Base-by-base conservation (phyloP, 2,888 invertebrate species). In the Erpobdella octoculata region DNA sequence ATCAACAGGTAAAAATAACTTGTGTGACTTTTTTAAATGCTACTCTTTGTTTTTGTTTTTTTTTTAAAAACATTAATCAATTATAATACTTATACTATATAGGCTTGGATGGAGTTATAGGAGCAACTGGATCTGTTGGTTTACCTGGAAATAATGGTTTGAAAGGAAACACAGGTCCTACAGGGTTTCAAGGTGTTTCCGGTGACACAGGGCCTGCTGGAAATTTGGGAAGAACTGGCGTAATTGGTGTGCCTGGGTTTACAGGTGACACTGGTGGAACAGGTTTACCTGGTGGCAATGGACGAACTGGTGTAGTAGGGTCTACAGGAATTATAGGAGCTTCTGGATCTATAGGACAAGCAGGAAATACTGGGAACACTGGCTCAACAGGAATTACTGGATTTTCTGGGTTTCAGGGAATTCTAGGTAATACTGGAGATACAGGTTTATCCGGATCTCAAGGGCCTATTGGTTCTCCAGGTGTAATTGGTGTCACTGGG, bases 241-340 rank as follows among this genome's bases (percentile, higher is more conserved):
- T 73, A 25, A 71, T 73, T 68, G 77, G 77, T 70, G 68, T 72
- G 31, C 73, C 73, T 38, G 75, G 78, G 4, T n/a, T 62, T 8
- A 64, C 70, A 25, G 75, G 75, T 6, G 21, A 25, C 31, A 35
- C 65, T 3, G 73, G 73, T 2, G 53, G 35, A 31, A 8, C 65
- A 3, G 69, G 69, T 58, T 15, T 36, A 12, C 35, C 53, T 15
- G 69, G 69, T 21, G 35, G 35, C n/a, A 58, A 5, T 25, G 69
- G 69, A 36, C 3, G 33, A 1, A 8, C 69, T 2, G 69, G 77
- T 33, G 37, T 46, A 18, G 15, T 70, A 18, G 74, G 76, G 25
- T 59, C 41, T 33, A 28, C 33, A 15, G 74, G 74, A 15, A 31
- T n/a, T 33, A 9, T 41, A 68, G 74, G 75, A 36, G 37, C 33